Percentiles rank a stretch among this genome's conserved stretches.
These are phyloP conservation scores for Salvelinus alpinus DNA, from an alignment of 2,113 vertebrate species.

Conservation along the genomic window DNA sequence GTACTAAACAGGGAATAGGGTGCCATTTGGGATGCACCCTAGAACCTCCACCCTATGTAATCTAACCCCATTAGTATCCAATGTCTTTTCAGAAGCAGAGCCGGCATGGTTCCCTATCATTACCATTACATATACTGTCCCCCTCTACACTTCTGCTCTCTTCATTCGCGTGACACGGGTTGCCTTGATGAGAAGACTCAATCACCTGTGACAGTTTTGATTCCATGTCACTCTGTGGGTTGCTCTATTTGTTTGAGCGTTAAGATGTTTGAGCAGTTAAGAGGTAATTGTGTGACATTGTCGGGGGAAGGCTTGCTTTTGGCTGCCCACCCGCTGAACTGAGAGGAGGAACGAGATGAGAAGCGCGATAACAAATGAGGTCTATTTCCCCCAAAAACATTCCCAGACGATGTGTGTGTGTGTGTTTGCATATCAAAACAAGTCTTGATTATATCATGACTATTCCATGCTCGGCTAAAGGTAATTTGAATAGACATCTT, in stretches of 20 bases:
- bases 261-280: constrained; percentile 85
- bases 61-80: constrained; percentile 74
- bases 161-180: constrained; percentile 75
- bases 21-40: too few relatives aligned
- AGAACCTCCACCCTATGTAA: constrained; percentile 57
- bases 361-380: constrained; percentile 81
- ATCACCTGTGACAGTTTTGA: constrained; percentile 99
- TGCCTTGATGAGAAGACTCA: constrained; percentile 94
- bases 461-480: too few relatives aligned
- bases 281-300: constrained; percentile 99
- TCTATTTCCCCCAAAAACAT: constrained; percentile 69
- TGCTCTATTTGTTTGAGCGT: constrained; percentile 91
- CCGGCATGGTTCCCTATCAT: constrained; percentile 79
- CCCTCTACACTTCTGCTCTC: constrained; percentile 30
- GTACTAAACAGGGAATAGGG: too few relatives aligned
- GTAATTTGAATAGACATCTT: too few relatives aligned
- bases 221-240: constrained; percentile 96
- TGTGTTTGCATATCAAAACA: neutral
- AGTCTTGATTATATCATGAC: too few relatives aligned
- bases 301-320: constrained; percentile 73
- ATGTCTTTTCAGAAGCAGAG: constrained; percentile 77
- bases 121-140: too few relatives aligned
- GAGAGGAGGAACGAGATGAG: constrained; percentile 65
- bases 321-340: constrained; percentile 74
- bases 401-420: constrained; percentile 35